These are phyloP conservation scores for Ciconia stormi DNA, from an alignment of 2,113 vertebrate genomes.

Conservation along the genomic window DNA sequence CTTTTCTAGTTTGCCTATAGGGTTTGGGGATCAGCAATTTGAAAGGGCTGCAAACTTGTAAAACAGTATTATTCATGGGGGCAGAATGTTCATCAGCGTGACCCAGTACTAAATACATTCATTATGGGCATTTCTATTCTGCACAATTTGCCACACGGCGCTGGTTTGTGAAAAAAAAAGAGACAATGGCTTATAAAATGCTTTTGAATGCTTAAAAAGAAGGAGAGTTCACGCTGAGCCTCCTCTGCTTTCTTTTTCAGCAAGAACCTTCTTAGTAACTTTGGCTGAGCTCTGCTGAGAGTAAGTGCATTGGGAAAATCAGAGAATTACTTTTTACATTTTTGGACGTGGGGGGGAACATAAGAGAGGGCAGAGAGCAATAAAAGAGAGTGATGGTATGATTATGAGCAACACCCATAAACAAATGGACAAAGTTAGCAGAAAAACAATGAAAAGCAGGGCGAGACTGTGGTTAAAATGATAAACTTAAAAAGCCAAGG, in stretches of 20 bases:
- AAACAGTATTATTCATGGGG: conserved; percentile 86
- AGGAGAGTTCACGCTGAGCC: conserved; percentile 66
- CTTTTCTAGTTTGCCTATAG: conserved; percentile 78
- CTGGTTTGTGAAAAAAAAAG: conserved; percentile 74
- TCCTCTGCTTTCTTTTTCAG: conserved; percentile 64
- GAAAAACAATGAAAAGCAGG: not conserved
- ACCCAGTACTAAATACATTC: conserved; percentile 90
- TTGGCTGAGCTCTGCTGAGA: conserved; percentile 61
- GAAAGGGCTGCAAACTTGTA: conserved; percentile 84
- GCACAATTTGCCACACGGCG: conserved; percentile 86
- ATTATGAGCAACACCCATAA: not conserved
- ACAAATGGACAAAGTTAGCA: conserved; percentile 16
- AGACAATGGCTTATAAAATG: conserved; percentile 84
- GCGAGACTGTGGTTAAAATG: not conserved
- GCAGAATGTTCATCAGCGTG: conserved; percentile 86
- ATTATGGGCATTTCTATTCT: conserved; percentile 88
- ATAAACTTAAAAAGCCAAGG: conserved; percentile 37
- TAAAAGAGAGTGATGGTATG: not conserved
- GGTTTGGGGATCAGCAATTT: conserved; percentile 77
- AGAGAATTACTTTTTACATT: conserved; percentile 53
- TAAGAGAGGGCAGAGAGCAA: not conserved
- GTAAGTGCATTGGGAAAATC: conserved; percentile 53
- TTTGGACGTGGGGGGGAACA: not conserved
- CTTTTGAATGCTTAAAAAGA: conserved; percentile 73
- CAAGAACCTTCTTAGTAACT: conserved; percentile 68